Conservation (phyloP, 1,140 invertebrate genomes). For the Musca vetustissima region DNA sequence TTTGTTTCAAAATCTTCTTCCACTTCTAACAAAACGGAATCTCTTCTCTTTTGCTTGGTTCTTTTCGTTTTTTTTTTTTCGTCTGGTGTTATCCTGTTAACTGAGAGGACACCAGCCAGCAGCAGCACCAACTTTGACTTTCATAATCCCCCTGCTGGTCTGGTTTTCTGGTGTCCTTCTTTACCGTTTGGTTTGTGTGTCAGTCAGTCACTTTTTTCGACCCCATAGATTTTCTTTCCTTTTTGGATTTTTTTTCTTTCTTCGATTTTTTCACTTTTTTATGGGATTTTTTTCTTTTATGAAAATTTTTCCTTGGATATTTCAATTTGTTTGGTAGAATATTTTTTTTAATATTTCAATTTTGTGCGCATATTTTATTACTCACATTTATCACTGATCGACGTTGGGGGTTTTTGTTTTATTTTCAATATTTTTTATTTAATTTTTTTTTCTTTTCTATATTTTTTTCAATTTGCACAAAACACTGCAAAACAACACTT, state of each 20-base stretch:
- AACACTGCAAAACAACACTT: not conserved
- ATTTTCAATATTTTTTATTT: not conserved
- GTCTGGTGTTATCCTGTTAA: no score
- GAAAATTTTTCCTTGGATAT: not conserved
- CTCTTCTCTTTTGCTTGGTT: no score
- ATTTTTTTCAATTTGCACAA: constrained; percentile 3
- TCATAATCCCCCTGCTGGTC: no score
- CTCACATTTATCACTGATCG: constrained; percentile 19
- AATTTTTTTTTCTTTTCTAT: not conserved
- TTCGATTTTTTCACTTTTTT: constrained; percentile 2
- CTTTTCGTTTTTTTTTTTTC: no score
- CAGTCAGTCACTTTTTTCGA: no score
- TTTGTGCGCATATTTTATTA: not conserved
- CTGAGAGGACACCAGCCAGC: no score
- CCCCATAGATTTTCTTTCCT: no score
- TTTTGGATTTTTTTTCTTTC: not conserved
- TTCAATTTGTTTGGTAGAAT: not conserved
- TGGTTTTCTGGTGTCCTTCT: no score
- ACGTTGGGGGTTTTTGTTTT: constrained; percentile 15
- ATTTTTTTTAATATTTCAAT: not conserved
- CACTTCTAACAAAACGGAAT: no score
- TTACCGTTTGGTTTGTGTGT: no score
- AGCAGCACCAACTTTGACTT: no score
- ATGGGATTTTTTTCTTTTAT: not conserved
- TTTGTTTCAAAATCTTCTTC: no score